These are phyloP conservation scores for Conistra vaccinii DNA, from an alignment of 2,888 invertebrate genomes.

Conservation along the genomic window DNA sequence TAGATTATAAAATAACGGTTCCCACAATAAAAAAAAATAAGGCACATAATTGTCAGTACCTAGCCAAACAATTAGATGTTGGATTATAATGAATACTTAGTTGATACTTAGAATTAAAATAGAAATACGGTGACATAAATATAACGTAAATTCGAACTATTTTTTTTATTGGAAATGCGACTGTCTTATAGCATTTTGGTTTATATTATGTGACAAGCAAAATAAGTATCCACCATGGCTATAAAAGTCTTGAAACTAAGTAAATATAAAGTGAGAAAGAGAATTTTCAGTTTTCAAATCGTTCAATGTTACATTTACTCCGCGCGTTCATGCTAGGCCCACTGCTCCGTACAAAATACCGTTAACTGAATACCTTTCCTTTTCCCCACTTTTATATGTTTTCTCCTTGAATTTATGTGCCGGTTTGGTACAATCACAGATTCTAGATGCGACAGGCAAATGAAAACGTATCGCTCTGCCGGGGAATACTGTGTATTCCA, in stretches of 20 bases:
- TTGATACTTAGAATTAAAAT: no score
- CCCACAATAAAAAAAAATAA: no score
- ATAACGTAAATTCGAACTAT: no score
- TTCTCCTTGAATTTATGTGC: slow-evolving; percentile 66
- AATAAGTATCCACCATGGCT: no score
- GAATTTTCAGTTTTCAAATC: neutral
- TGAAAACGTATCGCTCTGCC: slow-evolving; percentile 80
- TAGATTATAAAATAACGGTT: no score
- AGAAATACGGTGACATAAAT: no score
- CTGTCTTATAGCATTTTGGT: neutral
- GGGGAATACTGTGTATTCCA: slow-evolving; percentile 74
- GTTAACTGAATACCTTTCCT: slow-evolving; percentile 50
- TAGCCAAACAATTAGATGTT: no score
- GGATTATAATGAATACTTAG: no score
- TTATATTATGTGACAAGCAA: neutral
- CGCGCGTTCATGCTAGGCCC: neutral
- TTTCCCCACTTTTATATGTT: slow-evolving; percentile 58
- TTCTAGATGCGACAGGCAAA: slow-evolving; percentile 78
- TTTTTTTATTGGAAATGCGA: neutral
- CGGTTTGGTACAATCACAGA: slow-evolving; percentile 70
- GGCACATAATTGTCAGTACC: no score
- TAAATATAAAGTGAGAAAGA: neutral
- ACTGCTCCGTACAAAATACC: slow-evolving; percentile 33
- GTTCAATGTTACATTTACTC: neutral
- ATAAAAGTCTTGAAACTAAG: neutral